Evolutionary conservation across 2,888 invertebrate species (phyloP), one percentile per base, ranked within the genome.

Genomic region (Platynereis dumerilii): DNA sequence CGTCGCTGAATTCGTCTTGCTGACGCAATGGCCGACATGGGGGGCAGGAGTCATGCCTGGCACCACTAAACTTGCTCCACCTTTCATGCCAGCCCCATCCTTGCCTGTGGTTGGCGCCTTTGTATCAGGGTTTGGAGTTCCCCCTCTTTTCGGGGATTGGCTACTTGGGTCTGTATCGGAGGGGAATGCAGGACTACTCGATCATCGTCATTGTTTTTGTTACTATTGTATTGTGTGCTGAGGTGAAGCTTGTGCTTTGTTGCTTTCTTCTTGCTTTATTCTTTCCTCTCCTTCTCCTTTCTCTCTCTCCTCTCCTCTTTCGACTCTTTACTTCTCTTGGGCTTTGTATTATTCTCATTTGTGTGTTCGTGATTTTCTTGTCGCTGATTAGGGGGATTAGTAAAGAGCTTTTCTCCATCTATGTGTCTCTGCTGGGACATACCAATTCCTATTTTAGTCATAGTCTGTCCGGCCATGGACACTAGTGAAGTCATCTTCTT

Each of bases 171-270:
- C 96, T 69, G 96, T 95, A 80, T 96, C 96, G 0, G 96, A 96
- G 76, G 96, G 96, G 80, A 96, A 96, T 0, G 94, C 94, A 90
- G 85, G 86, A 65, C 95, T 95, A 78, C 95, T 95, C 0, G 95
- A 95, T 52, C 95, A 87, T 93, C 92, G 90, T 45, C 82, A 20
- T 80, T 89, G 87, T 78, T 26, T 28, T 60, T 60, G 17, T 28
- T 60, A 12, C 10, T 58, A 27, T 39, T 61, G 27, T 22, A 34
- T 39, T 29, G 39, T 61, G 34, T 20, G 48, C 69, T 3, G 75
- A 74, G 60, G 67, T 63, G 28, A 78, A 75, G 58, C 75, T 76
- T n/a, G 76, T 76, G 17, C 55, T 27, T 7, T 26, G n/a, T 24
- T 55, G 55, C 26, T 20, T 72, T n/a, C n/a, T 17, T 28, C 29